Conservation (phyloP, 2,113 vertebrate genomes). For the Hemiscyllium ocellatum region DNA sequence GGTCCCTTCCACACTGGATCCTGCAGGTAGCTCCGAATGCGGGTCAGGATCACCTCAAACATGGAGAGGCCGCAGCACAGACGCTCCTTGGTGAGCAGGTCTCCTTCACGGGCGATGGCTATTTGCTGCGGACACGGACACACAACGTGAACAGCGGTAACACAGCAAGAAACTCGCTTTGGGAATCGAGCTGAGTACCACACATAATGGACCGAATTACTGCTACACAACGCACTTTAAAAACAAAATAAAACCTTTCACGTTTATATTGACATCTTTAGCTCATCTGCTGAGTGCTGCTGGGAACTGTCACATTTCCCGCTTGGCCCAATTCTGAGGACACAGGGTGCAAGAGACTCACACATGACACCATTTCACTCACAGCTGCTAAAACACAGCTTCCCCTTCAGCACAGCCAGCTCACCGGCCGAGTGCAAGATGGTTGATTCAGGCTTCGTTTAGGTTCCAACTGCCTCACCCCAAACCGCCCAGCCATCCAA, state of each 20-base stretch:
- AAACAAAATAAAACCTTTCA: not conserved
- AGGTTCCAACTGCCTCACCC: not conserved
- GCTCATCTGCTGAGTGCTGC: not conserved
- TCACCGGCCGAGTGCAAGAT: not conserved
- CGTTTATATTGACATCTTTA: not conserved
- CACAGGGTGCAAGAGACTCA: not conserved
- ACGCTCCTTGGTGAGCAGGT: slow-evolving; percentile 97
- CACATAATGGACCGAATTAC: not conserved
- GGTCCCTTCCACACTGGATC: slow-evolving; percentile 94
- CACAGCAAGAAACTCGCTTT: not conserved
- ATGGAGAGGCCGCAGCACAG: slow-evolving; percentile 96
- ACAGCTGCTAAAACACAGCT: not conserved
- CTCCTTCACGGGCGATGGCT: slow-evolving; percentile 92
- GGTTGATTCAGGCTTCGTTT: not conserved
- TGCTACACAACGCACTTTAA: not conserved
- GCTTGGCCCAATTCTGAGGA: not conserved
- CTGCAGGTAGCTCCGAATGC: slow-evolving; percentile 92
- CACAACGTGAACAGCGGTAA: not conserved
- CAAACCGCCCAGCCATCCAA: not conserved
- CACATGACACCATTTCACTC: not conserved
- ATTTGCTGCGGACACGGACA: slow-evolving; percentile 76
- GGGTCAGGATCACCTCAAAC: slow-evolving; percentile 96
- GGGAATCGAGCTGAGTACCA: not conserved
- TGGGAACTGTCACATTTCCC: not conserved
- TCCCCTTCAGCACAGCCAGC: not conserved